These are phyloP conservation scores for Drosophila phalerata DNA, from an alignment of 2,888 invertebrate species.

Conservation along the genomic window DNA sequence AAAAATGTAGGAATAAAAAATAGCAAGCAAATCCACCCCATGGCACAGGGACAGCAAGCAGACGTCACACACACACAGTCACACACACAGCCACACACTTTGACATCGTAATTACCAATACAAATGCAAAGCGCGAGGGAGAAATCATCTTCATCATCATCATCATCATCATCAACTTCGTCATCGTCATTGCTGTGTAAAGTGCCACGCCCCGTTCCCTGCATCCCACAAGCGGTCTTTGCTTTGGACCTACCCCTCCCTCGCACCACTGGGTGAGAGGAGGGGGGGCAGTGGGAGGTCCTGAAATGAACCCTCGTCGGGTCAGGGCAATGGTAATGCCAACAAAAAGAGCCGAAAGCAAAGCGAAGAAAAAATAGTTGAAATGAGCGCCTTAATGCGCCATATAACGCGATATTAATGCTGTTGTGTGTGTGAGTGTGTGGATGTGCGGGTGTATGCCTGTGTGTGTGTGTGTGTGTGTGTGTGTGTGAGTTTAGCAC, in stretches of 20 bases:
- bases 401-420: slow-evolving; percentile 65
- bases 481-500: slow-evolving; percentile 55
- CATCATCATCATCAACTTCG: too few relatives aligned
- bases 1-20: slow-evolving; percentile 62
- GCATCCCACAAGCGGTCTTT: slow-evolving; percentile 20
- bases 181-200: slow-evolving; percentile 3
- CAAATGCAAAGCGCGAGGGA: slow-evolving; percentile 60
- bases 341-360: slow-evolving; percentile 24
- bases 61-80: slow-evolving; percentile 63
- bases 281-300: not conserved
- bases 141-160: slow-evolving; percentile 66
- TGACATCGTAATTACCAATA: slow-evolving; percentile 73
- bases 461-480: slow-evolving; percentile 10
- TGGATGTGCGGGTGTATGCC: slow-evolving; percentile 10
- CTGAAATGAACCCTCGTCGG: slow-evolving; percentile 42
- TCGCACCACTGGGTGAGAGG: slow-evolving; percentile 13
- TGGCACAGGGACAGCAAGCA: slow-evolving; percentile 70
- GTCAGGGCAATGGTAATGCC: slow-evolving; percentile 38
- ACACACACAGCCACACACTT: slow-evolving; percentile 38
- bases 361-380: slow-evolving; percentile 28
- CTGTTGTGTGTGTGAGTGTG: slow-evolving; percentile 27
- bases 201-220: slow-evolving; percentile 20
- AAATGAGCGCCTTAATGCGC: slow-evolving; percentile 77
- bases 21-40: slow-evolving; percentile 69
- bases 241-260: slow-evolving; percentile 42